Percentiles rank a stretch among this genome's conserved stretches.
Conservation (phyloP, 2,888 invertebrate genomes). For the Fissipunctia ypsillon region DNA sequence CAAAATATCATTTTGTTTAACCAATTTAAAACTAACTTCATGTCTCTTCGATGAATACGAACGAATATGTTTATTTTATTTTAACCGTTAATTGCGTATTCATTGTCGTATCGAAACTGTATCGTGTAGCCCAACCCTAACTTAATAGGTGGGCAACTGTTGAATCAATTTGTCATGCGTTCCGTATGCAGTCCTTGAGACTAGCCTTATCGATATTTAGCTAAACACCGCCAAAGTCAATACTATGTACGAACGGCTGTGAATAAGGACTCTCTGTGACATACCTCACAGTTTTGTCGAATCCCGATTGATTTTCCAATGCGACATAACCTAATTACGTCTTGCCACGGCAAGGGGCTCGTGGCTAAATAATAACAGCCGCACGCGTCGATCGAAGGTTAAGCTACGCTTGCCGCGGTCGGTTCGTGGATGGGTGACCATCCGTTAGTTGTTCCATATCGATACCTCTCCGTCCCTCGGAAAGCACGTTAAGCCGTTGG, state of each 20-base stretch:
- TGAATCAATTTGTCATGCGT: constrained; percentile 78
- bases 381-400: no score
- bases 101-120: not conserved
- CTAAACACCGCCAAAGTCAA: constrained; percentile 67
- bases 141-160: constrained; percentile 62
- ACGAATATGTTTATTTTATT: not conserved
- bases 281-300: not conserved
- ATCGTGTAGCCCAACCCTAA: constrained; percentile 47
- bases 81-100: not conserved
- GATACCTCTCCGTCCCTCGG: no score
- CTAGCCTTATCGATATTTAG: constrained; percentile 70
- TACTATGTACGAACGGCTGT: constrained; percentile 29
- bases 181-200: constrained; percentile 72
- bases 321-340: not conserved
- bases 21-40: not conserved
- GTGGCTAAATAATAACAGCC: no score
- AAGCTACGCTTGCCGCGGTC: no score
- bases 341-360: not conserved
- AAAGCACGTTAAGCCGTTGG: no score
- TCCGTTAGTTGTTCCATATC: no score
- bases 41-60: not conserved
- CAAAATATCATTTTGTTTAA: not conserved
- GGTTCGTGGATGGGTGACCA: no score
- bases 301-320: not conserved
- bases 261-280: not conserved